These are phyloP conservation scores for Sphinx pinastri DNA, from an alignment of 2,888 invertebrate genomes.

Conservation along the genomic window DNA sequence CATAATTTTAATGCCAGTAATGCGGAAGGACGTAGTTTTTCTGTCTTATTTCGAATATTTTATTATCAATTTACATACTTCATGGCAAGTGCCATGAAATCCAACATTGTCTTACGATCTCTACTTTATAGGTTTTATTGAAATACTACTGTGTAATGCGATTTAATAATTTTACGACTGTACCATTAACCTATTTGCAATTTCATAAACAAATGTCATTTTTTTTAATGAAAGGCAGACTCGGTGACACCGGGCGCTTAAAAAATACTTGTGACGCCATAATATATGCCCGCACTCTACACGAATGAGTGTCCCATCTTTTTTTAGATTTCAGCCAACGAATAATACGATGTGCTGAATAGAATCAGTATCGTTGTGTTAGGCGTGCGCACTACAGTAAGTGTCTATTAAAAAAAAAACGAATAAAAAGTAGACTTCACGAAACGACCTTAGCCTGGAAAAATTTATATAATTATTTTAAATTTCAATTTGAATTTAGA, in stretches of 20 bases:
- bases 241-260: slow-evolving; percentile 43
- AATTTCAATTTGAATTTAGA: neutral
- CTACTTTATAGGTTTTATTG: neutral
- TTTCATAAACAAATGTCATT: slow-evolving; percentile 40
- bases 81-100: neutral
- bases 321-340: slow-evolving; percentile 79
- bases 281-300: slow-evolving; percentile 57
- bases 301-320: slow-evolving; percentile 71
- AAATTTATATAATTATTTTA: neutral
- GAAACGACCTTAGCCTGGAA: slow-evolving; percentile 25
- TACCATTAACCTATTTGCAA: slow-evolving; percentile 43
- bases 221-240: slow-evolving; percentile 46
- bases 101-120: neutral
- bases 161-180: slow-evolving; percentile 25
- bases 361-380: slow-evolving; percentile 70
- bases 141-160: slow-evolving; percentile 3
- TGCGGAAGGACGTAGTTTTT: neutral
- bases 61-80: neutral
- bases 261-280: slow-evolving; percentile 49
- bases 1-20: neutral
- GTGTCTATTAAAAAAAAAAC: slow-evolving; percentile 44
- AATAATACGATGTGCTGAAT: slow-evolving; percentile 58
- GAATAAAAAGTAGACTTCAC: slow-evolving; percentile 31
- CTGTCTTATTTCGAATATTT: slow-evolving; percentile 4
- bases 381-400: slow-evolving; percentile 80